Conservation (phyloP, 2,113 vertebrate species). For the Galeopterus variegatus region DNA sequence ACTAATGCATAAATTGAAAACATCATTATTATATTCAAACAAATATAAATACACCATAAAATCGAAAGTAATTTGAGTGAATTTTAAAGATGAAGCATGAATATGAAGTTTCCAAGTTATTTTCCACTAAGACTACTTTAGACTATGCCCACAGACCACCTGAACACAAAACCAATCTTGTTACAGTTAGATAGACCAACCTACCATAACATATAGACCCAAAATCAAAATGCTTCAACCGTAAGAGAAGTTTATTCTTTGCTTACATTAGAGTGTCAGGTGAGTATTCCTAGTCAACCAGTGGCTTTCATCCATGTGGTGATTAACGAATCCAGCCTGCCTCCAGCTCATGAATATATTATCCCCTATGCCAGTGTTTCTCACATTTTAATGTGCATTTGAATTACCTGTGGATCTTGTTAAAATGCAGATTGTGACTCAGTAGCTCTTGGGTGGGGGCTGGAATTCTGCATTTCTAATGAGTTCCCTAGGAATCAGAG, state of each 20-base stretch:
- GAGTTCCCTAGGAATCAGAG: not conserved
- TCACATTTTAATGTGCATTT: conserved; percentile 47
- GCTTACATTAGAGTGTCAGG: not conserved
- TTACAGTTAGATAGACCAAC: not conserved
- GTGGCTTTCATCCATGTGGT: not conserved
- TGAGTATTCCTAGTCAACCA: not conserved
- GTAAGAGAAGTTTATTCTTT: not conserved
- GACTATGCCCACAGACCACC: not conserved
- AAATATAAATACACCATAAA: conserved; percentile 16
- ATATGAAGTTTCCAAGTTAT: not conserved
- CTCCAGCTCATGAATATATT: not conserved
- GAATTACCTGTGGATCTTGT: not conserved
- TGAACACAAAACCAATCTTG: not conserved
- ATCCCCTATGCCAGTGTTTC: not conserved
- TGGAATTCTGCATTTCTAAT: conserved; percentile 46
- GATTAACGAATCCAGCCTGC: not conserved
- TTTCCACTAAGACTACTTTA: conserved; percentile 18
- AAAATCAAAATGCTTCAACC: not conserved
- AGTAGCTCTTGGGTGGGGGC: not conserved
- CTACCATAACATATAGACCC: not conserved
- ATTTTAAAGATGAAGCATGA: conserved; percentile 28
- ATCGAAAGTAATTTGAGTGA: conserved; percentile 14
- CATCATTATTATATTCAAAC: not conserved
- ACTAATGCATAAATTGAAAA: not conserved
- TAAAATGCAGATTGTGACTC: conserved; percentile 34